Base-by-base conservation (phyloP, 2,888 invertebrate species). In the Plemyria rubiginata region DNA sequence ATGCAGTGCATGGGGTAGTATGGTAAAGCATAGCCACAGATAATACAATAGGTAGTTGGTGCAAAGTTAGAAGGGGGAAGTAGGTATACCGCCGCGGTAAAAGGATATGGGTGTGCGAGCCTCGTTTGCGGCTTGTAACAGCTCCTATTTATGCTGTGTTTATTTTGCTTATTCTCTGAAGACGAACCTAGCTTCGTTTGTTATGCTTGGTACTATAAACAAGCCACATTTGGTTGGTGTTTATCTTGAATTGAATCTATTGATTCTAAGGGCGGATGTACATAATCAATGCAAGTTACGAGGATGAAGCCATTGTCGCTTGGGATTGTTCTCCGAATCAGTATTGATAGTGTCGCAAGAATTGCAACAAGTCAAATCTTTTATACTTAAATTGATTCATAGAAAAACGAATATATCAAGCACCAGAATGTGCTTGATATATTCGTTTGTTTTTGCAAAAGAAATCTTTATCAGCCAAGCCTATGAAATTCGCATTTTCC, bases 1-100 rank as follows among this genome's bases (percentile, higher is more conserved):
- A 84, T 92, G 92, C 92, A 90, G 90, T 89, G 86, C 87, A 89
- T 87, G 86, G 90, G 87, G 87, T 85, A 80, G 82, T 74, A 73
- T 60, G 65, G 65, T 65, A 54, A 60, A 65, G 65, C 54, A 65
- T 51, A 61, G 56, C 50, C 63, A 57, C 54, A 54, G 65, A 40
- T 16, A 38, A 43, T 41, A 46, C 28, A n/a, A 28, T 49, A 60
- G 57, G 57, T 60, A 54, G 65, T 65, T 60, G 29, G 28, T 60
- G 54, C 56, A 65, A 61, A 65, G 60, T 61, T 64, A 57, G 60
- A 65, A 56, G 56, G 64, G 61, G 65, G 62, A 55, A 59, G 56
- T 59, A 51, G 40, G 54, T 50, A 67, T 54, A 28, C 32, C 54
- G 54, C 38, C 52, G 54, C 52, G 66, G 57, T 55, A 53, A 65